phyloP scores from a whole-genome alignment of 2,888 invertebrate species.

The Idaea biselata region DNA sequence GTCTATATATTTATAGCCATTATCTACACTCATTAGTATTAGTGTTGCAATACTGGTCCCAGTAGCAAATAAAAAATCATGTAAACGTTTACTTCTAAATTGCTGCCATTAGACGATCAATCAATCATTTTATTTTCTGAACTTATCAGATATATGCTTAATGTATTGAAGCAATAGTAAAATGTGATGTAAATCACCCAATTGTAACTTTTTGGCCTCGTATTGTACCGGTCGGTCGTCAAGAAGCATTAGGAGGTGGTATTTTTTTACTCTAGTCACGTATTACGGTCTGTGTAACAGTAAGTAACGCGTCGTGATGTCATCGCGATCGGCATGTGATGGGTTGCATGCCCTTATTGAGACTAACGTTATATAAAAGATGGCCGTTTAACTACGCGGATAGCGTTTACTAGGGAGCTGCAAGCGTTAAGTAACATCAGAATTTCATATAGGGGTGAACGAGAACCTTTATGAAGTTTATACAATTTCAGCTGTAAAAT shows the following conservation, averaged over 20 bases:
- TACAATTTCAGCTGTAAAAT: conserved; percentile 9
- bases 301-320: conserved; percentile 69
- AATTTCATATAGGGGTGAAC: not conserved
- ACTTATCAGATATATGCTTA: not conserved
- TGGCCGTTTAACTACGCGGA: not conserved
- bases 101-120: not conserved
- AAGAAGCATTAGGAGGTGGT: conserved; percentile 31
- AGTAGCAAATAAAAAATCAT: not conserved
- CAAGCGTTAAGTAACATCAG: not conserved
- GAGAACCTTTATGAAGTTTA: not conserved
- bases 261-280: conserved; percentile 62
- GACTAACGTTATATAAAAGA: conserved; percentile 46
- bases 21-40: not conserved
- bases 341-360: conserved; percentile 56
- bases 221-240: conserved; percentile 25
- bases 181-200: not conserved
- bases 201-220: conserved; percentile 8
- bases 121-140: not conserved
- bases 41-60: not conserved
- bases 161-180: not conserved
- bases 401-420: not conserved
- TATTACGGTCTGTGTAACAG: conserved; percentile 62
- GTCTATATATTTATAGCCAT: not conserved
- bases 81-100: not conserved
- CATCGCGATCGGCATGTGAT: conserved; percentile 71